Base-by-base conservation (phyloP, 1,140 invertebrate genomes). In the Drosophila quadrilineata region DNA sequence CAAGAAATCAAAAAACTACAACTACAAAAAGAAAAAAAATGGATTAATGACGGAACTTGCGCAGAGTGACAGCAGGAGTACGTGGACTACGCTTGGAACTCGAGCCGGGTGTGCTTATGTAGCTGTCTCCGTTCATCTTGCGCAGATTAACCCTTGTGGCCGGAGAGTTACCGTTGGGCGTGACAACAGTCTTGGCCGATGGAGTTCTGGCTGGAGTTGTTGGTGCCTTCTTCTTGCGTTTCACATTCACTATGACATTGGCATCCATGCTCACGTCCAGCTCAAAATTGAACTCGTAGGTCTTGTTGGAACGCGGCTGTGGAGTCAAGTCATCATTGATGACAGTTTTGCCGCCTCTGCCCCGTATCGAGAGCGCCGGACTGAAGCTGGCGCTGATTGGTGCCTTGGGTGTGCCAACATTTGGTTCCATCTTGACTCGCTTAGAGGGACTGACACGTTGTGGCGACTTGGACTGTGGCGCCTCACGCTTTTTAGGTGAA, bases 251-350 rank as follows among this genome's bases (percentile, higher is more conserved):
- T 40, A 90, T 71, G n/a, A 90, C 86, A 62, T 90, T 88, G 6
- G 89, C 87, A 67, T 90, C 89, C 72, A 89, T 71, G 33, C 87
- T 89, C 5, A 90, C 88, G 50, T 90, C 88, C 6, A 90, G 38
- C 58, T 89, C 86, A 40, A 90, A 87, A 60, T 90, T 90, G 2
- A 89, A 88, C 35, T 90, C 86, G 50, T 88, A 88, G 0, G 87
- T 90, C 53, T 90, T 90, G 1, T 79, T 75, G 6, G 82, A 70
- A 10, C 73, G 73, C 10, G 72, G 67, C 29, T 89, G 77, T 4
- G 88, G 88, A 0, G 88, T 89, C 3, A 89, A 49, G 33, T 75
- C 70, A 36, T 89, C 86, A 57, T 89, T 89, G 17, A 89, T 59
- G 3, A 89, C 75, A 0, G 88, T 89, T 22, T 86, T 89, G 0